These are phyloP conservation scores for Trachemys scripta DNA, from an alignment of 2,113 vertebrate genomes.

Conservation along the genomic window DNA sequence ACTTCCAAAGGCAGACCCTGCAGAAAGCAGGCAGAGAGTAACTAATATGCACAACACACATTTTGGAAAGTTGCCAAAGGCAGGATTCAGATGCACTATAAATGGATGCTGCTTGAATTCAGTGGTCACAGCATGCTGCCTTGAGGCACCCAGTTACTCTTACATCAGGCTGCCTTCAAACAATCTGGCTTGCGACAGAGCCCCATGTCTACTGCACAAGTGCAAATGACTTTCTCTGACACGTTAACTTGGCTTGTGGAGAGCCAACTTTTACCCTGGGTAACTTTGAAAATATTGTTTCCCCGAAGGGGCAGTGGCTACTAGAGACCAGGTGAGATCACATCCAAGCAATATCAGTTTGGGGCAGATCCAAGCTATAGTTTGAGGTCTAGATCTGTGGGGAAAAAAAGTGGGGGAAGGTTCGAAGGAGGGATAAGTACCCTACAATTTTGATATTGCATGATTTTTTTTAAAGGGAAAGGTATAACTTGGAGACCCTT, in stretches of 20 bases:
- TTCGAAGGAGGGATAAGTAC: not conserved
- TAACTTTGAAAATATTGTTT: not conserved
- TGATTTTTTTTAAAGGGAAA: not conserved
- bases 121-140: not conserved
- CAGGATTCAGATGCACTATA: not conserved
- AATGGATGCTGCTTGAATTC: not conserved
- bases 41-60: fast-evolving
- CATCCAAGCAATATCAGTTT: not conserved
- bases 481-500: not conserved
- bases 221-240: fast-evolving
- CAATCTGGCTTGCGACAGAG: not conserved
- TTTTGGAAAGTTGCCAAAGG: not conserved
- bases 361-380: not conserved
- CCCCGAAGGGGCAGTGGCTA: not conserved
- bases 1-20: not conserved
- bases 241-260: not conserved
- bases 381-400: not conserved
- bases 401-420: not conserved
- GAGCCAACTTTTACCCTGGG: not conserved
- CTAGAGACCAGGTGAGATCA: not conserved
- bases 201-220: too few species aligned
- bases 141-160: not conserved
- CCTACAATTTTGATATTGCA: not conserved
- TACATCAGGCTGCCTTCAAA: fast-evolving
- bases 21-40: not conserved